Percentiles rank a stretch among this genome's conserved stretches.
These are phyloP conservation scores for Ptychoptera albimana DNA, from an alignment of 2,888 invertebrate species.

Conservation along the genomic window DNA sequence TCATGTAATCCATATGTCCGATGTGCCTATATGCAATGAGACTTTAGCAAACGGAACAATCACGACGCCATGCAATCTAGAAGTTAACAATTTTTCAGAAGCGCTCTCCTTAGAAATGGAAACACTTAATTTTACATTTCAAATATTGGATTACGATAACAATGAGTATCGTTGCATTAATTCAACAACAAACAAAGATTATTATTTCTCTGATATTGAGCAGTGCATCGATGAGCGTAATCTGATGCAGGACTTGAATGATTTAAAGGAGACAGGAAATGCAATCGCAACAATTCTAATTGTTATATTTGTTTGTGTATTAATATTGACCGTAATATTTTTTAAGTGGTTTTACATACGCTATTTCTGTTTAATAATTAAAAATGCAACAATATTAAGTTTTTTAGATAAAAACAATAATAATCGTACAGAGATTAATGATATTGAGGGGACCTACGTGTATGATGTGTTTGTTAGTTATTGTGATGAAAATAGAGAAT, in stretches of 20 bases:
- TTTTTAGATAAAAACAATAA: constrained; percentile 33
- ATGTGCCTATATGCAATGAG: too few relatives aligned
- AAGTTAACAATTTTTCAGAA: too few relatives aligned
- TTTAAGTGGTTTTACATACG: constrained; percentile 38
- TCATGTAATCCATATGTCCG: too few relatives aligned
- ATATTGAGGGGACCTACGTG: constrained; percentile 22
- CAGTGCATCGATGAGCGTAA: constrained; percentile 1
- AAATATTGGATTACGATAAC: constrained; percentile 25
- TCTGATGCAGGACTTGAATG: background rate
- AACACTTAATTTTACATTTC: constrained; percentile 15
- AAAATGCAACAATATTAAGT: constrained; percentile 39
- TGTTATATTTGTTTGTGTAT: constrained; percentile 13
- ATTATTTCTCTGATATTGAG: constrained; percentile 8
- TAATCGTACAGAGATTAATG: constrained; percentile 7
- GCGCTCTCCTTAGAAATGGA: background rate
- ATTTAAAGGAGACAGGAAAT: constrained; percentile 1
- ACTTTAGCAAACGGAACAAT: too few relatives aligned
- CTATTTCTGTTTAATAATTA: constrained; percentile 40
- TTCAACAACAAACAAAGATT: constrained; percentile 14
- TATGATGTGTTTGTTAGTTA: constrained; percentile 58
- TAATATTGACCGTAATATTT: constrained; percentile 22
- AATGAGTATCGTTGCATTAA: constrained; percentile 28
- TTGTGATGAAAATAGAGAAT: constrained; percentile 43
- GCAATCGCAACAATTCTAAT: constrained; percentile 6
- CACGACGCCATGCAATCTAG: too few relatives aligned